A percentile compares a stretch with the other conserved stretches of the same genome.
These are phyloP conservation scores for Amiota communis DNA, from an alignment of 2,888 invertebrate species.

Conservation along the genomic window DNA sequence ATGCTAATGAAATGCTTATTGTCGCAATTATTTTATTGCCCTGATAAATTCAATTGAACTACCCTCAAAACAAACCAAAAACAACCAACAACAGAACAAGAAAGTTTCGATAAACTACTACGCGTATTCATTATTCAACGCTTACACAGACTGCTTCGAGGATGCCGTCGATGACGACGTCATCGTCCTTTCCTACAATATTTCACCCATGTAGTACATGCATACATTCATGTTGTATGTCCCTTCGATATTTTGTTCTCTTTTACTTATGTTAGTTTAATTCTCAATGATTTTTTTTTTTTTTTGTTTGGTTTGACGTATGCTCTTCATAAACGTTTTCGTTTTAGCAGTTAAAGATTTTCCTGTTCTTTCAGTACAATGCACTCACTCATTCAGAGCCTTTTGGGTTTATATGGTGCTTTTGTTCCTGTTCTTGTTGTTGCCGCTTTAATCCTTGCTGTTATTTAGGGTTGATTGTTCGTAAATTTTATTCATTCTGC, in stretches of 20 bases:
- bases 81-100: constrained; percentile 6
- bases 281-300: constrained; percentile 7
- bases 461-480: constrained; percentile 64
- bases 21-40: constrained; percentile 74
- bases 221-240: no score
- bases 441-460: constrained; percentile 55
- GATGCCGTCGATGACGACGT: no score
- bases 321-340: constrained; percentile 48
- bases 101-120: not conserved
- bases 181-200: no score
- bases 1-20: constrained; percentile 73
- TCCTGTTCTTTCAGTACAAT: constrained; percentile 52
- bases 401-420: constrained; percentile 30
- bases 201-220: no score
- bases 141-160: constrained; percentile 16
- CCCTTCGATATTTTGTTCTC: no score
- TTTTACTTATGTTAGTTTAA: no score
- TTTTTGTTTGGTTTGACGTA: constrained; percentile 44
- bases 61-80: constrained; percentile 62
- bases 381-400: constrained; percentile 46
- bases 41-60: constrained; percentile 52
- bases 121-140: constrained; percentile 35
- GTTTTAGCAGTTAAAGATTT: constrained; percentile 35
- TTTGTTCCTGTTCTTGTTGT: constrained; percentile 35
- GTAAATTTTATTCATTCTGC: constrained; percentile 38